phyloP scores from a whole-genome alignment of 1,140 invertebrate genomes.

The Brachionus rotundiformis region DNA sequence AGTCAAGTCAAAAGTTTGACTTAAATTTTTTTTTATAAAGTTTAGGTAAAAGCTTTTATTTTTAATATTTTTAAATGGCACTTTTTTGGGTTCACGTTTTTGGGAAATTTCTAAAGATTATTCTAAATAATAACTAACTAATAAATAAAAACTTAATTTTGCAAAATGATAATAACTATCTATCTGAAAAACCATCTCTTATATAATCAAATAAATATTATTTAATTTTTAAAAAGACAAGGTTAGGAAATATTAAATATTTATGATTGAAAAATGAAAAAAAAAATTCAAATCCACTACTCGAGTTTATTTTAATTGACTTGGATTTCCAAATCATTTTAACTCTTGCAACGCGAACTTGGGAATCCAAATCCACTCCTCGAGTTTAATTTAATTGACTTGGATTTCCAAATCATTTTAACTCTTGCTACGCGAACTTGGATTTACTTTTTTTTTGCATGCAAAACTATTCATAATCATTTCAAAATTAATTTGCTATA shows the following conservation, averaged over 20 bases:
- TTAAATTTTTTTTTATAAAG: too few relatives aligned
- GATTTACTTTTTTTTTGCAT: neutral
- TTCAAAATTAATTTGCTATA: too few relatives aligned
- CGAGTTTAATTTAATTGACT: neutral
- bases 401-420: neutral
- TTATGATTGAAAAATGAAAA: neutral
- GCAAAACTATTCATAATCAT: too few relatives aligned
- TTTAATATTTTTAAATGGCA: too few relatives aligned
- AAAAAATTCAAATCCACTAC: neutral
- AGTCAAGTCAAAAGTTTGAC: too few relatives aligned
- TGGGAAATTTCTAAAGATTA: constrained; percentile 1
- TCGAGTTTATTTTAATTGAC: neutral
- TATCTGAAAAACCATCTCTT: neutral
- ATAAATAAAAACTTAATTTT: neutral
- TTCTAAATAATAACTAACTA: neutral
- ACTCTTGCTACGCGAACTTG: neutral
- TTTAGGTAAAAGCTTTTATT: too few relatives aligned
- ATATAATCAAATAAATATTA: neutral
- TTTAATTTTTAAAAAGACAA: neutral
- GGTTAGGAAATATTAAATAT: constrained; percentile 1
- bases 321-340: neutral
- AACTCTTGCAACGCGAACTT: neutral
- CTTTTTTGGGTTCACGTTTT: too few relatives aligned
- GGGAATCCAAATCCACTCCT: neutral
- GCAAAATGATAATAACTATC: neutral